Conservation (phyloP, 2,113 vertebrate species). For the Bos javanicus region DNA sequence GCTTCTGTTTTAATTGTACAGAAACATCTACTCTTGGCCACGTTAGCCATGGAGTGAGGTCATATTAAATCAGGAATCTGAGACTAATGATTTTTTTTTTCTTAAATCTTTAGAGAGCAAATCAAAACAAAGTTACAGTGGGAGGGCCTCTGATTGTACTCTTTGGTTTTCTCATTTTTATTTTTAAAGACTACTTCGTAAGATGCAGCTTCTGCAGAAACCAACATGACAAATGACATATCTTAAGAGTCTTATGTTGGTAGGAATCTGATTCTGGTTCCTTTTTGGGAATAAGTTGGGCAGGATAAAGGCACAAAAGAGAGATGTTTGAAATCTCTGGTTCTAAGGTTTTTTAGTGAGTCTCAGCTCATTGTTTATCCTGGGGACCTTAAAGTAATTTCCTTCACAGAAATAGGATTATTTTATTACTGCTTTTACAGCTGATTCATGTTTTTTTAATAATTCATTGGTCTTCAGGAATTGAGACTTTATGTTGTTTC, state of each 20-base stretch:
- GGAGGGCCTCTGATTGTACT: background rate
- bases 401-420: constrained; percentile 26
- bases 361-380: constrained; percentile 11
- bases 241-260: background rate
- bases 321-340: background rate
- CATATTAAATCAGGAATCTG: constrained; percentile 36
- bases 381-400: constrained; percentile 36
- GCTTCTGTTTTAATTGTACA: constrained; percentile 43
- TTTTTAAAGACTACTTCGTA: constrained; percentile 33
- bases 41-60: constrained; percentile 5
- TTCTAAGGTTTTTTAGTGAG: background rate
- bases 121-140: constrained; percentile 37
- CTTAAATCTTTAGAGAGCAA: constrained; percentile 26
- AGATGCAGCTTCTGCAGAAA: background rate
- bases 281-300: background rate
- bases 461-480: constrained; percentile 34
- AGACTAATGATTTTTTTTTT: constrained; percentile 12
- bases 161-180: constrained; percentile 20
- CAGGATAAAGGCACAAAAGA: background rate
- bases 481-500: constrained; percentile 28
- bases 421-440: constrained; percentile 19
- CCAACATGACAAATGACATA: background rate
- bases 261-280: background rate
- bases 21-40: constrained; percentile 39
- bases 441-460: constrained; percentile 2